Conservation (phyloP, 2,113 vertebrate genomes). For the Pollimyrus isidori region DNA sequence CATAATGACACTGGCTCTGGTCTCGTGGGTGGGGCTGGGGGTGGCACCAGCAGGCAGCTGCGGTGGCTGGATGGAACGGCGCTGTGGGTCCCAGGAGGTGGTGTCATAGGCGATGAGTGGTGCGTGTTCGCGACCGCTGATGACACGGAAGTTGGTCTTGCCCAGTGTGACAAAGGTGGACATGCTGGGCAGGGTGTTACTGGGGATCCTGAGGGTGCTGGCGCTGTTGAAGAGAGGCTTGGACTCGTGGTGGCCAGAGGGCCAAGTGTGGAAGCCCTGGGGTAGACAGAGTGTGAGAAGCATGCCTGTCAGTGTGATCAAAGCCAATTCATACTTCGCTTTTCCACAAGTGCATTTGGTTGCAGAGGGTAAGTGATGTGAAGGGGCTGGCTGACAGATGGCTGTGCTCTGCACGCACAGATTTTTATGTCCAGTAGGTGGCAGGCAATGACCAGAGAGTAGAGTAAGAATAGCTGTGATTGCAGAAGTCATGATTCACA, state of each 20-base stretch:
- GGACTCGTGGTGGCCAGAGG: conserved; percentile 37
- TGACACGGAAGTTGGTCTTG: conserved; percentile 86
- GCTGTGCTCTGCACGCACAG: neutral
- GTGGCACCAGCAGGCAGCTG: conserved; percentile 43
- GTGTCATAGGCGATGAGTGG: conserved; percentile 70
- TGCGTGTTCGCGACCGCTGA: conserved; percentile 71
- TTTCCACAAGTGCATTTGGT: neutral
- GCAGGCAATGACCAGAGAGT: neutral
- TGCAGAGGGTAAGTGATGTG: neutral
- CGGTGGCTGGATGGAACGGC: neutral
- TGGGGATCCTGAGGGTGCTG: conserved; percentile 58
- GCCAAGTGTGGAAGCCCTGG: conserved; percentile 56
- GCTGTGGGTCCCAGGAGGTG: conserved; percentile 52
- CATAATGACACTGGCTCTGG: conserved; percentile 91
- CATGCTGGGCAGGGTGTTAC: conserved; percentile 79
- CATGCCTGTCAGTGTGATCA: neutral
- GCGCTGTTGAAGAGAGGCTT: conserved; percentile 61
- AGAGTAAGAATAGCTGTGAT: neutral
- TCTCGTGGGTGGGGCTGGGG: conserved; percentile 61
- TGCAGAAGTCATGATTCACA: neutral
- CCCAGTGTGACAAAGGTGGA: conserved; percentile 76
- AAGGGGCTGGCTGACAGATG: neutral
- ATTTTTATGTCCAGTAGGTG: neutral
- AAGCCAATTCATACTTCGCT: neutral
- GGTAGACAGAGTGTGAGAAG: conserved; percentile 4